Conservation (phyloP, 2,113 vertebrate species). For the Tachycineta bicolor region DNA sequence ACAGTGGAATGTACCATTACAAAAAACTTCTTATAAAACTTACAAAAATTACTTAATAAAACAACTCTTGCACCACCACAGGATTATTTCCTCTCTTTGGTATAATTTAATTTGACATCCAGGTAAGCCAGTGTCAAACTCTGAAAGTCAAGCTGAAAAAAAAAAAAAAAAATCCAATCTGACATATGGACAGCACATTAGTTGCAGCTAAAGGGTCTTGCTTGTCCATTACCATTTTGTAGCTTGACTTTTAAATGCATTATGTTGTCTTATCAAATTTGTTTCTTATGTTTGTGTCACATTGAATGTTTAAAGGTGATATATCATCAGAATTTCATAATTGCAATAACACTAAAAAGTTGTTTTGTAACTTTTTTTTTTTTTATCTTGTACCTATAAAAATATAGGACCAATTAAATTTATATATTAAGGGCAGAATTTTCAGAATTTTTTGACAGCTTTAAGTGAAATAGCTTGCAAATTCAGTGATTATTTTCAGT, state of each 20-base stretch:
- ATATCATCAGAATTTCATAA: not conserved
- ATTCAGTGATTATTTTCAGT: not conserved
- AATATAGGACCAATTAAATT: not conserved
- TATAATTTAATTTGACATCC: conserved; percentile 36
- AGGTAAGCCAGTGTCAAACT: conserved; percentile 44
- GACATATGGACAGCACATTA: conserved; percentile 15
- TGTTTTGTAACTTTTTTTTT: not conserved
- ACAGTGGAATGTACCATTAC: too few species aligned
- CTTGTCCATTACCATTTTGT: conserved; percentile 29
- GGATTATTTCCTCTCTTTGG: not conserved
- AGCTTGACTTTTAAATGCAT: conserved; percentile 8
- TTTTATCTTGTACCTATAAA: not conserved
- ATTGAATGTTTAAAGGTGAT: not conserved
- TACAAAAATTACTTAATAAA: too few species aligned
- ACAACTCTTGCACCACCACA: not conserved
- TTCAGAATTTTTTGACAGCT: not conserved
- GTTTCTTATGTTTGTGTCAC: not conserved
- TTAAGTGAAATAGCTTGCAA: not conserved
- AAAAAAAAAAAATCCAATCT: not conserved
- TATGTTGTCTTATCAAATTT: not conserved
- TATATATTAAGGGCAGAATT: not conserved
- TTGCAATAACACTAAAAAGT: not conserved
- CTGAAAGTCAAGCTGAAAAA: not conserved
- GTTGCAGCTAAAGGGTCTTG: not conserved
- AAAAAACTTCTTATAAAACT: too few species aligned